Percentiles rank a stretch among this genome's conserved stretches.
These are phyloP conservation scores for Gasterosteus aculeatus DNA, from an alignment of 2,113 vertebrate genomes.

Conservation along the genomic window DNA sequence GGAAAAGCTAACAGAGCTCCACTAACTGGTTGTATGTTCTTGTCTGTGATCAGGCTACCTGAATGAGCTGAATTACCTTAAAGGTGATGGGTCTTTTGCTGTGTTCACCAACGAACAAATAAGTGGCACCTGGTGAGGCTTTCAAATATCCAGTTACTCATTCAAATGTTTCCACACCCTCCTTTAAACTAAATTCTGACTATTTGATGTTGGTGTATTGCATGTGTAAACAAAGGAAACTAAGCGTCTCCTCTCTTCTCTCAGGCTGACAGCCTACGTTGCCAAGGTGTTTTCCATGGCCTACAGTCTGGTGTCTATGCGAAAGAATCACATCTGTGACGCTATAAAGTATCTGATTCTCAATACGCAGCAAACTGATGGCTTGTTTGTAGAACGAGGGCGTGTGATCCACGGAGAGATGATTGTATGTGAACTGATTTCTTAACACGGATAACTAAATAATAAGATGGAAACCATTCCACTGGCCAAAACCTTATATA, in stretches of 20 bases:
- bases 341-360: slow-evolving; percentile 90
- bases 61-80: slow-evolving; percentile 52
- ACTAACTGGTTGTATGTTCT: background rate
- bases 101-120: fast-evolving
- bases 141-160: background rate
- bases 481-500: background rate
- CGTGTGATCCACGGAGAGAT: slow-evolving; percentile 76
- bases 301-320: slow-evolving; percentile 62
- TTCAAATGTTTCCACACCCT: fast-evolving
- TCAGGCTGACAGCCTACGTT: slow-evolving; percentile 91
- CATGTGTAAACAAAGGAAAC: background rate
- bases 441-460: background rate
- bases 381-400: slow-evolving; percentile 82
- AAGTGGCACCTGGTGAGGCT: slow-evolving; percentile 55
- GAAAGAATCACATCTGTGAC: slow-evolving; percentile 76
- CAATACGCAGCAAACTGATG: slow-evolving; percentile 82
- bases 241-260: slow-evolving; percentile 5
- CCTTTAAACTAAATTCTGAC: background rate
- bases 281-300: slow-evolving; percentile 89
- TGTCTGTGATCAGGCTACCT: slow-evolving; percentile 51
- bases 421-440: slow-evolving; percentile 73
- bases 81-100: slow-evolving; percentile 68
- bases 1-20: background rate
- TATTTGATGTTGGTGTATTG: fast-evolving
- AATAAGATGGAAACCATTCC: background rate